Percentiles rank a stretch among this genome's conserved stretches.
phyloP scores from a whole-genome alignment of 2,888 invertebrate species.

The Scaptomyza flava region DNA sequence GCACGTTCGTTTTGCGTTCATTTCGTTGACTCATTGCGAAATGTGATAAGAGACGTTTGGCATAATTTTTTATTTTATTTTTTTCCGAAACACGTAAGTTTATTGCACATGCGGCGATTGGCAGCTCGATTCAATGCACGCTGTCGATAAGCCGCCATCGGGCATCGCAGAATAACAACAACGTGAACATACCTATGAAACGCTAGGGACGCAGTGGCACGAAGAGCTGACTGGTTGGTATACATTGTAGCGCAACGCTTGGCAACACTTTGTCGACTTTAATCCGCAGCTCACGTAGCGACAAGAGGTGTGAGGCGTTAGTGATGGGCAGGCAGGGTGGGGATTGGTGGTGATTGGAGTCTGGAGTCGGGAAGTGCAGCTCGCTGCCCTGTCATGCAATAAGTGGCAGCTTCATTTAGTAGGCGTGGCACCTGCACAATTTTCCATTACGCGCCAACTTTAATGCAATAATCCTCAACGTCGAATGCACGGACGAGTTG shows the following conservation, averaged over 20 bases:
- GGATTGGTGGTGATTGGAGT: background rate
- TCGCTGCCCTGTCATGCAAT: constrained; percentile 48
- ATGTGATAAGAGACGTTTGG: constrained; percentile 47
- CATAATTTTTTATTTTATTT: constrained; percentile 40
- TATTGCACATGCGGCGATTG: constrained; percentile 27
- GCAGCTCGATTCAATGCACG: constrained; percentile 48
- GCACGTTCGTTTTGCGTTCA: background rate
- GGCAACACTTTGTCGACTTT: constrained; percentile 57
- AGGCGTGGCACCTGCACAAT: constrained; percentile 49
- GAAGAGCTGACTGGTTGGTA: background rate
- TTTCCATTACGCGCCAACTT: constrained; percentile 69
- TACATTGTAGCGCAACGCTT: constrained; percentile 37
- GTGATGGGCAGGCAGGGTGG: background rate
- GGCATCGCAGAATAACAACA: constrained; percentile 10
- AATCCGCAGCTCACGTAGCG: constrained; percentile 50
- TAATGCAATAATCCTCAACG: constrained; percentile 79
- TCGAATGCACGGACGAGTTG: constrained; percentile 78
- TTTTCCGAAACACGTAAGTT: constrained; percentile 27
- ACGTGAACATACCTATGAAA: background rate
- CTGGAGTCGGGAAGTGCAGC: constrained; percentile 42
- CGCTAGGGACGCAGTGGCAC: background rate
- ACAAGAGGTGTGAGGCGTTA: background rate
- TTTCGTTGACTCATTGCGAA: constrained; percentile 16
- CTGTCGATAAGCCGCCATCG: constrained; percentile 47
- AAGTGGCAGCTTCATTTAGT: constrained; percentile 42